phyloP scores from a whole-genome alignment of 2,797 vertebrate species.

The Mormyrus hasselquistii region DNA sequence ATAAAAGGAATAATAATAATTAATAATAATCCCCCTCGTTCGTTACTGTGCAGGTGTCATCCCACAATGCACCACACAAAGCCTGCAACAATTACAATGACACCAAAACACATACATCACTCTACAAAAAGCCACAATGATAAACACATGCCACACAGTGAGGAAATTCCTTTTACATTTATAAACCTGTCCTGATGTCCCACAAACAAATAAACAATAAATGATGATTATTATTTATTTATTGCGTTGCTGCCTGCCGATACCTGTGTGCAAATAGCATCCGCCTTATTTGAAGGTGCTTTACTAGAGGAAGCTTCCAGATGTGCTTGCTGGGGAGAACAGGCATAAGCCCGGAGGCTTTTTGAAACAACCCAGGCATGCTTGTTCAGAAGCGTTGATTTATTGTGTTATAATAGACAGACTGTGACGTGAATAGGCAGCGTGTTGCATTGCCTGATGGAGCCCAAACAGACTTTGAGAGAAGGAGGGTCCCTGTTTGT shows the following conservation, averaged over 20 bases:
- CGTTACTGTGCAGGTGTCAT: not conserved
- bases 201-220: not conserved
- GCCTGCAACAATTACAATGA: not conserved
- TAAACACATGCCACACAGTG: not conserved
- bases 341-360: conserved; percentile 58
- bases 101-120: not conserved
- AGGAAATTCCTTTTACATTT: not conserved
- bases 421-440: conserved; percentile 60
- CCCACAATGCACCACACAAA: not conserved
- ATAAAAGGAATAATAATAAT: not conserved
- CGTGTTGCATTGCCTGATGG: conserved; percentile 38
- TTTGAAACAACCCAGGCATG: conserved; percentile 62
- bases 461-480: conserved; percentile 8
- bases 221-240: not conserved
- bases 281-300: not conserved
- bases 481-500: conserved; percentile 18
- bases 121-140: not conserved
- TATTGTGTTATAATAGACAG: conserved; percentile 67
- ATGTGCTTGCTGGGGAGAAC: conserved; percentile 65
- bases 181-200: not conserved
- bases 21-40: not conserved
- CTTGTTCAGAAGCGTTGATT: conserved; percentile 53
- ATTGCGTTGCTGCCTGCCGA: not conserved
- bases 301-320: conserved; percentile 60
- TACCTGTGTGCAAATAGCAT: not conserved